Base-by-base conservation (phyloP, 1,140 invertebrate genomes). In the Drosophila arawakana region DNA sequence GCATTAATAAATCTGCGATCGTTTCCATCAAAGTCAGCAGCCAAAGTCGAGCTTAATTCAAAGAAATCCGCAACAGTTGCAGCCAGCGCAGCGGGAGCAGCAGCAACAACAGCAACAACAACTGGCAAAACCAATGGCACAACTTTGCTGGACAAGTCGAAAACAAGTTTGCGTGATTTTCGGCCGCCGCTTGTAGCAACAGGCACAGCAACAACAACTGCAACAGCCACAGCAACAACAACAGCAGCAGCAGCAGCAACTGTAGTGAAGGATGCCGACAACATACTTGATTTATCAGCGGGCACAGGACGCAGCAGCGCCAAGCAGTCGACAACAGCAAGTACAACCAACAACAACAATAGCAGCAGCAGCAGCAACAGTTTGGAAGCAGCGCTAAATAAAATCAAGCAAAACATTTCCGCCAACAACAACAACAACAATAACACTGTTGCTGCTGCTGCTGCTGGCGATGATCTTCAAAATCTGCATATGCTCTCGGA, bases 401-500 rank as follows among this genome's bases (percentile, higher is more conserved):
- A 92, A 76, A 90, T 92, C 63, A 92, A 92, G 66, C 91, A 92
- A 66, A 91, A 91, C 55, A 91, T 91, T 67, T 73, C 63, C 37
- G 74, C 71, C 71, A 88, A 83, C 71, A 88, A 70, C 63, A 82
- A 74, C 60, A 60, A 46, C 52, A 67, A 43, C 37, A 52, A 18
- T 58, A 70, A 9, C 61, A 62, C 10, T 21, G 57, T 21, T 41
- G 52, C 52, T 9, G 35, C 34, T 7, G 18, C 61, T n/a, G 35
- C 37, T n/a, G 25, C 18, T 41, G 76, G 70, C 61, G 89, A 91
- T 21, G 91, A 91, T 80, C 73, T 92, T 8, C 91, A 92, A 58
- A 92, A 92, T 86, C 71, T 92, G 66, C 89, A 92, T 62, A 57
- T 92, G 79, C 83, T 92, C 0, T 91, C 89, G 0, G 91, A 92